Percentiles rank a stretch among this genome's conserved stretches.
These are phyloP conservation scores for Ormyrus thymus DNA, from an alignment of 2,888 invertebrate genomes.

Conservation along the genomic window DNA sequence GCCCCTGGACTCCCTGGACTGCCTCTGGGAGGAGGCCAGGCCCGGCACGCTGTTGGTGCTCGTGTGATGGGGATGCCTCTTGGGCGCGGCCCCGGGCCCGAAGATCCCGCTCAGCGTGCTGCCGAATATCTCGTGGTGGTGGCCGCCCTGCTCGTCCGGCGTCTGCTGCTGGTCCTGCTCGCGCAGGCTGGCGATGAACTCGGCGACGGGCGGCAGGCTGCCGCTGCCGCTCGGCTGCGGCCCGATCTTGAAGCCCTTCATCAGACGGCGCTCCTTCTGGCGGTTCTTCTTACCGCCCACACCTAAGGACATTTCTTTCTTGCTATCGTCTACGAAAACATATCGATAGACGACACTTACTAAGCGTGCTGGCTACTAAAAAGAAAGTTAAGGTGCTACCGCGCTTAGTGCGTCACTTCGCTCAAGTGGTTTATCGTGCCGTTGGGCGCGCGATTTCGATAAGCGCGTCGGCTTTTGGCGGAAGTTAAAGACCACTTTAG, in stretches of 20 bases:
- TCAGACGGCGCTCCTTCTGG: slow-evolving; percentile 92
- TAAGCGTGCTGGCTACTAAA: slow-evolving; percentile 55
- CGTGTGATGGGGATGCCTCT: slow-evolving; percentile 74
- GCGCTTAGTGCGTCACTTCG: too few species aligned
- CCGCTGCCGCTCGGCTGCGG: slow-evolving; percentile 77
- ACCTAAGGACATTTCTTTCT: slow-evolving; percentile 77
- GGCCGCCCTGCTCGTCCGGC: slow-evolving; percentile 75
- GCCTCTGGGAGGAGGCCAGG: slow-evolving; percentile 63
- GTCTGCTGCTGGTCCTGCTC: slow-evolving; percentile 76
- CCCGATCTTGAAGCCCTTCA: slow-evolving; percentile 96
- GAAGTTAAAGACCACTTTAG: background rate
- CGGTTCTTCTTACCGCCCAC: slow-evolving; percentile 95
- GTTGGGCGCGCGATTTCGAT: background rate
- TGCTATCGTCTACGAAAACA: slow-evolving; percentile 66
- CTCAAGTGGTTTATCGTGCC: too few species aligned
- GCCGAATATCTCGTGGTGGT: slow-evolving; percentile 80
- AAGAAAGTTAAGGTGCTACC: slow-evolving; percentile 55
- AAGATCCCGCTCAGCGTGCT: slow-evolving; percentile 85
- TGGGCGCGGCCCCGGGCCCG: slow-evolving; percentile 76
- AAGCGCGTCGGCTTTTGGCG: background rate
- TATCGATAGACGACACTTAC: slow-evolving; percentile 49
- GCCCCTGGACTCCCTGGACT: slow-evolving; percentile 61
- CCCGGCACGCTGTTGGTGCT: slow-evolving; percentile 72
- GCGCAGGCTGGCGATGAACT: slow-evolving; percentile 83
- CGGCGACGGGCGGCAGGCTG: slow-evolving; percentile 85